Percentiles rank a stretch among this genome's conserved stretches.
phyloP scores from a whole-genome alignment of 2,797 vertebrate genomes.

The Gymnopithys bicolor region DNA sequence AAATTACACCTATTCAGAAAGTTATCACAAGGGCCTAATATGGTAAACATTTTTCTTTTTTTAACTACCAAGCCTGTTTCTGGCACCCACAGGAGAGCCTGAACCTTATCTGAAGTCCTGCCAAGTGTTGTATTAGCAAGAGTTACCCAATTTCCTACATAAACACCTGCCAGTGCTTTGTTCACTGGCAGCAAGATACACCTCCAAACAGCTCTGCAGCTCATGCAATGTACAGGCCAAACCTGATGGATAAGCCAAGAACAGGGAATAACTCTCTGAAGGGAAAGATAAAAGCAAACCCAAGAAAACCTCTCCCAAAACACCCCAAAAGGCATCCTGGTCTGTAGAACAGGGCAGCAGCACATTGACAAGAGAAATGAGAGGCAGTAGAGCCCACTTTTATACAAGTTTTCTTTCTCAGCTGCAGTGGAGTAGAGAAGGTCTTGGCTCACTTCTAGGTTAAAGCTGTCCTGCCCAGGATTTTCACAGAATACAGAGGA shows the following conservation, averaged over 20 bases:
- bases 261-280: background rate
- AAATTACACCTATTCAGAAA: background rate
- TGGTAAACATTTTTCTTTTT: background rate
- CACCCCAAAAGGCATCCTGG: background rate
- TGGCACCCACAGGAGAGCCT: background rate
- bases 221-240: background rate
- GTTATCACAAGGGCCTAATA: background rate
- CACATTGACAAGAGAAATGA: background rate
- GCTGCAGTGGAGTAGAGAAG: background rate
- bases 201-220: background rate
- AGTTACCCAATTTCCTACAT: background rate
- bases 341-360: background rate
- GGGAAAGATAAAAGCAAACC: background rate
- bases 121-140: background rate
- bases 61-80: background rate
- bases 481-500: background rate
- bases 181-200: background rate
- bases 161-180: background rate
- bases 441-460: background rate
- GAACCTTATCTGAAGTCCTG: background rate
- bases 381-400: background rate
- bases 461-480: background rate
- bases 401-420: background rate
- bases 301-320: background rate
- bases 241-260: background rate